Conservation (phyloP, 2,797 vertebrate genomes). For the Poeciliopsis paucimaculata region DNA sequence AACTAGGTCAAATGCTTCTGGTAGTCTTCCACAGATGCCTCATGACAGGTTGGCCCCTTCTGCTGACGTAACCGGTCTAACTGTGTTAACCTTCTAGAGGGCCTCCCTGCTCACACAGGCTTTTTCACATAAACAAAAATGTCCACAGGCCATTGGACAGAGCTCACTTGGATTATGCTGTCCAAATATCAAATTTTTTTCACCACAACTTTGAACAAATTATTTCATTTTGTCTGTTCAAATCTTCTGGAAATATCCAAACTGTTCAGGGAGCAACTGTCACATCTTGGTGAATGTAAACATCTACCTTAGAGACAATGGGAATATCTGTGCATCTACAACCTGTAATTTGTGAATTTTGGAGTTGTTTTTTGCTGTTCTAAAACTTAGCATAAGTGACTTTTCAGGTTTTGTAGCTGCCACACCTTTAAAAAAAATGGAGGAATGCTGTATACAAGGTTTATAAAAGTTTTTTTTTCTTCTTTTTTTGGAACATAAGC, state of each 20-base stretch:
- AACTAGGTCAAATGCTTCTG: not conserved
- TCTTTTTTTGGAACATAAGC: not conserved
- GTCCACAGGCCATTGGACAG: not conserved
- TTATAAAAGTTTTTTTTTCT: not conserved
- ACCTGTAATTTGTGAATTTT: not conserved
- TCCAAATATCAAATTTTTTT: not conserved
- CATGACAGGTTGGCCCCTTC: not conserved
- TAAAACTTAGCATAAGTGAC: not conserved
- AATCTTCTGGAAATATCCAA: not conserved
- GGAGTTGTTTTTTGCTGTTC: not conserved
- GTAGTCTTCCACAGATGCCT: conserved; percentile 1
- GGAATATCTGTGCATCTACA: not conserved
- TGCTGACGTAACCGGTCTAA: not conserved
- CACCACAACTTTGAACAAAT: not conserved
- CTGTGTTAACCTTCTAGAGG: not conserved
- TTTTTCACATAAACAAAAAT: conserved; percentile 2
- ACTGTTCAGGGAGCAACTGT: not conserved
- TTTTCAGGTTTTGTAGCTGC: not conserved
- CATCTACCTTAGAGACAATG: no score
- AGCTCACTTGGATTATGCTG: not conserved
- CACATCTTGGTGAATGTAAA: not conserved
- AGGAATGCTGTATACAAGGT: not conserved
- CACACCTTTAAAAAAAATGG: not conserved
- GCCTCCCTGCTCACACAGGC: not conserved
- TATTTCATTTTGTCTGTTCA: not conserved